phyloP scores from a whole-genome alignment of 1,140 invertebrate species.

The Drosophila kohkoa region DNA sequence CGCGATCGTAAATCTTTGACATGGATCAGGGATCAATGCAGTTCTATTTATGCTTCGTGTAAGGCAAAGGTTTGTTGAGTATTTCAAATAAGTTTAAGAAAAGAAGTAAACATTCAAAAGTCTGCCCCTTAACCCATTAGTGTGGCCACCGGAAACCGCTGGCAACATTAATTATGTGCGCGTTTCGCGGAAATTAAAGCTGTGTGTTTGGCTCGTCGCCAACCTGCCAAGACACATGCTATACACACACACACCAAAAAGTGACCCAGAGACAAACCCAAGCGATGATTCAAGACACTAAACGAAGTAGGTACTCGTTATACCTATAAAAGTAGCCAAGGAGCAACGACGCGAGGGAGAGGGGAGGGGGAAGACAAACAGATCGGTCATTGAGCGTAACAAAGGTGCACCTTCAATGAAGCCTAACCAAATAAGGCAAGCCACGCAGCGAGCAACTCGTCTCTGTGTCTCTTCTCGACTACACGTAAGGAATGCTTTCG shows the following conservation, averaged over 20 bases:
- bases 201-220: background rate
- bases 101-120: too few species aligned
- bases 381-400: slow-evolving; percentile 83
- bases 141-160: slow-evolving; percentile 50
- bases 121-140: slow-evolving; percentile 21
- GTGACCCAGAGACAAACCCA: slow-evolving; percentile 50
- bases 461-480: background rate
- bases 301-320: slow-evolving; percentile 24
- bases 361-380: slow-evolving; percentile 39
- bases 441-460: slow-evolving; percentile 44
- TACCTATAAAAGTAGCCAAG: slow-evolving; percentile 24
- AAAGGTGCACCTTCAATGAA: slow-evolving; percentile 85
- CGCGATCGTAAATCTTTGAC: slow-evolving; percentile 63
- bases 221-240: slow-evolving; percentile 50
- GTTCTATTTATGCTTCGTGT: slow-evolving; percentile 14
- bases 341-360: background rate
- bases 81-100: too few species aligned
- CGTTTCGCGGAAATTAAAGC: slow-evolving; percentile 64
- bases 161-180: slow-evolving; percentile 63
- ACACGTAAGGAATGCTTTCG: slow-evolving; percentile 44
- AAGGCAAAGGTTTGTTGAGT: background rate
- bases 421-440: slow-evolving; percentile 83
- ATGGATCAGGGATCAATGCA: slow-evolving; percentile 51
- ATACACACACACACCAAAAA: slow-evolving; percentile 35
- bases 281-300: slow-evolving; percentile 58